Percentiles rank a stretch among this genome's conserved stretches.
Conservation (phyloP, 2,888 invertebrate species). For the Cryptocephalus primarius region DNA sequence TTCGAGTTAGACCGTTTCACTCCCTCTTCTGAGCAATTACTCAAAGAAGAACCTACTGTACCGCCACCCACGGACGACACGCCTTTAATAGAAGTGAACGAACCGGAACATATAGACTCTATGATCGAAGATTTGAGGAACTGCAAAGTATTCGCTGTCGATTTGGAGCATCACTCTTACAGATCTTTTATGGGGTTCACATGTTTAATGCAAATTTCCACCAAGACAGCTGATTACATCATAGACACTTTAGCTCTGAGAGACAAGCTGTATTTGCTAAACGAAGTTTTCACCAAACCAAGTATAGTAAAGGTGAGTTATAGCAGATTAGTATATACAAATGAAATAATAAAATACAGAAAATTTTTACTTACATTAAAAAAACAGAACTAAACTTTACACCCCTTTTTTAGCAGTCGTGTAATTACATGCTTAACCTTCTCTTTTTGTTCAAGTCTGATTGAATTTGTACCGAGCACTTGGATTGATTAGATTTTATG, state of each 20-base stretch:
- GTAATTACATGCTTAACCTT: too few species aligned
- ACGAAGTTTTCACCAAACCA: slow-evolving; percentile 83
- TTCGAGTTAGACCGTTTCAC: slow-evolving; percentile 68
- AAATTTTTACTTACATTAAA: too few species aligned
- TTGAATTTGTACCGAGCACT: too few species aligned
- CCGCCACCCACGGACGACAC: slow-evolving; percentile 50
- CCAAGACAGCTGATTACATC: slow-evolving; percentile 70
- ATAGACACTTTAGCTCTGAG: slow-evolving; percentile 81
- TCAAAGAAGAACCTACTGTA: slow-evolving; percentile 28
- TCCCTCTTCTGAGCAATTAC: slow-evolving; percentile 44
- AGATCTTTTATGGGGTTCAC: slow-evolving; percentile 89
- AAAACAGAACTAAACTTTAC: too few species aligned
- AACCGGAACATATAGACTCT: slow-evolving; percentile 48
- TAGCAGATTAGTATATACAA: too few species aligned
- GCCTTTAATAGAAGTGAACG: slow-evolving; percentile 57
- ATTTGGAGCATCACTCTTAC: slow-evolving; percentile 89
- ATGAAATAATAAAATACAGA: too few species aligned
- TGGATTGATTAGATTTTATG: too few species aligned
- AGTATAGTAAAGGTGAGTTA: slow-evolving; percentile 68
- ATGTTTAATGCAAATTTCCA: slow-evolving; percentile 91
- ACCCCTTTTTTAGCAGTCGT: too few species aligned
- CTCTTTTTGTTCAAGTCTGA: too few species aligned
- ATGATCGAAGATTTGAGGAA: slow-evolving; percentile 55
- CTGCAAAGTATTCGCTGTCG: slow-evolving; percentile 73
- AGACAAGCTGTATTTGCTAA: slow-evolving; percentile 69